Evolutionary conservation across 2,113 vertebrate species (phyloP), one percentile per base, ranked within the genome.

Genomic region (Bagarius yarrelli): DNA sequence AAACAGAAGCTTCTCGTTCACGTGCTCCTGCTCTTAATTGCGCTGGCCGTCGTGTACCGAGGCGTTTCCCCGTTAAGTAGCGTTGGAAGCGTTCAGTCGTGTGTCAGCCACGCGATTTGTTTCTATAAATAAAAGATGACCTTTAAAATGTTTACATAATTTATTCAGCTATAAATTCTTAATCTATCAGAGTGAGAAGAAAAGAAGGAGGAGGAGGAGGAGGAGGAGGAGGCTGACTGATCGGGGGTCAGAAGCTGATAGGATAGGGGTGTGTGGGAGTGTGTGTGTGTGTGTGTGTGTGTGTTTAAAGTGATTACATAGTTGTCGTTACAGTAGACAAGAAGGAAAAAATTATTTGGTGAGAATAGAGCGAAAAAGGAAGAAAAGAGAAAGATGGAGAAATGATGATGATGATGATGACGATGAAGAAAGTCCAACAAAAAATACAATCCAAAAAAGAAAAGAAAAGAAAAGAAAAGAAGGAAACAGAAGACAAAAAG

Each of bases 91-190:
- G 82, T 88, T 87, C 86, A 84, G 81, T 87, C 71, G 18, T 83
- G 81, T 83, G 78, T 86, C 83, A 83, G 83, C 70, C 21, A 76
- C 59, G 82, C 82, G 87, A 84, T 88, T 88, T 88, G 87, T 86
- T 85, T 82, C 81, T 64, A 86, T 87, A 83, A 87, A 88, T 87
- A 87, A 87, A 85, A 87, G 74, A 88, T 88, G 86, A 81, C 83
- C 85, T 86, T 85, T 85, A 89, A 83, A 87, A n/a, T 87, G 69
- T 85, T 85, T 87, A 85, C 85, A 87, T 87, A 87, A 87, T 87
- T 86, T 84, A 89, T 86, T 84, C 69, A 78, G 82, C 56, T 64
- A 86, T 86, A 85, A 87, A 87, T 86, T 84, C 76, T 89, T 86
- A 87, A 89, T 85, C 83, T 67, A 81, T 80, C 72, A 76, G 72